Percentiles rank a stretch among this genome's conserved stretches.
phyloP scores from a whole-genome alignment of 2,113 vertebrate genomes.

The Callipepla squamata region DNA sequence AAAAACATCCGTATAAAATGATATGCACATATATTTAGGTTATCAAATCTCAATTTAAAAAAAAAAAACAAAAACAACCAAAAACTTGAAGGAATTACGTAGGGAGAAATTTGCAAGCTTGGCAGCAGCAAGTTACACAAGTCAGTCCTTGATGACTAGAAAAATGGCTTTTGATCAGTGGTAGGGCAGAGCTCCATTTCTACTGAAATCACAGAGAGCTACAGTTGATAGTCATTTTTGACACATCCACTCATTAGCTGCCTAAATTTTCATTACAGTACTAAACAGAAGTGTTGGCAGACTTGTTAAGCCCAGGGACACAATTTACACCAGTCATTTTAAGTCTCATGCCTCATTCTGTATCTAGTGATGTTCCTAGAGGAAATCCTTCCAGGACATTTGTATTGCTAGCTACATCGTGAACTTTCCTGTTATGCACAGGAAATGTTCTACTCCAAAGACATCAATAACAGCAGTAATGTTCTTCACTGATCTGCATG shows the following conservation, averaged over 20 bases:
- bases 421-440: background rate
- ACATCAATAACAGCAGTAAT: background rate
- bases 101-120: background rate
- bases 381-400: background rate
- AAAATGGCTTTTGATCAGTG: background rate
- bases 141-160: fast-evolving
- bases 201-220: background rate
- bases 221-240: background rate
- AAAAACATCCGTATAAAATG: background rate
- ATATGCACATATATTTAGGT: background rate
- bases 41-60: background rate
- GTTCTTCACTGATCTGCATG: background rate
- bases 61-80: background rate
- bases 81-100: background rate
- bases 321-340: background rate
- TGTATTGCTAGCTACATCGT: background rate
- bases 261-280: background rate
- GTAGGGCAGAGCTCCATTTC: background rate
- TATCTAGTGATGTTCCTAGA: background rate
- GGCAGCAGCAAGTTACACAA: background rate
- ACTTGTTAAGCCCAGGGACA: background rate
- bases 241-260: background rate
- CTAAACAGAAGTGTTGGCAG: background rate
- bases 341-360: fast-evolving
- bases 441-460: background rate